Percentiles rank a stretch among this genome's conserved stretches.
Conservation (phyloP, 2,113 vertebrate genomes). For the Centrocercus urophasianus region DNA sequence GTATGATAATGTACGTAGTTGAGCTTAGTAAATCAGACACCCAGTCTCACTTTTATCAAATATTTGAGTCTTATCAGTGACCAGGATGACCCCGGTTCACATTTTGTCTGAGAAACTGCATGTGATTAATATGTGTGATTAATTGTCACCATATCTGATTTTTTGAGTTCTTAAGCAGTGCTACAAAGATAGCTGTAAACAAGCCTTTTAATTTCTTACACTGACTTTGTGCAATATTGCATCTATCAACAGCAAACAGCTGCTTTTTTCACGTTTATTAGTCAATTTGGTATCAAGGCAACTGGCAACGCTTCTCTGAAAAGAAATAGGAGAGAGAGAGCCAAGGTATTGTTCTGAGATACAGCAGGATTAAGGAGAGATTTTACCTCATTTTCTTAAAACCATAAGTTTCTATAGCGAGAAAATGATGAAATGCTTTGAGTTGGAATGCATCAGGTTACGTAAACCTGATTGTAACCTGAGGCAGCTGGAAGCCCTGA, state of each 20-base stretch:
- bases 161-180: constrained; percentile 6
- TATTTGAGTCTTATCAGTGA: constrained; percentile 8
- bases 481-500: not conserved
- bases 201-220: constrained; percentile 19
- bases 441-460: not conserved
- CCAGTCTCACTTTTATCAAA: not conserved
- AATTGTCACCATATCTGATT: not conserved
- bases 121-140: not conserved
- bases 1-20: not conserved
- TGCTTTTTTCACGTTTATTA: constrained; percentile 9
- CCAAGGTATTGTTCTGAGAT: not conserved
- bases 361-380: not conserved
- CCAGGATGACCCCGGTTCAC: not conserved
- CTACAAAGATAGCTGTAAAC: not conserved
- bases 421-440: not conserved
- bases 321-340: not conserved
- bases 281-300: not conserved
- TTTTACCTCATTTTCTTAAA: not conserved
- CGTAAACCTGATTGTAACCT: not conserved
- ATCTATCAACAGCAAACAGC: constrained; percentile 1
- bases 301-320: not conserved
- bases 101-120: not conserved
- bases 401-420: not conserved
- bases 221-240: not conserved
- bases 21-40: not conserved